Evolutionary conservation across 2,888 invertebrate species (phyloP).

Genomic region (Athalia rosae): DNA sequence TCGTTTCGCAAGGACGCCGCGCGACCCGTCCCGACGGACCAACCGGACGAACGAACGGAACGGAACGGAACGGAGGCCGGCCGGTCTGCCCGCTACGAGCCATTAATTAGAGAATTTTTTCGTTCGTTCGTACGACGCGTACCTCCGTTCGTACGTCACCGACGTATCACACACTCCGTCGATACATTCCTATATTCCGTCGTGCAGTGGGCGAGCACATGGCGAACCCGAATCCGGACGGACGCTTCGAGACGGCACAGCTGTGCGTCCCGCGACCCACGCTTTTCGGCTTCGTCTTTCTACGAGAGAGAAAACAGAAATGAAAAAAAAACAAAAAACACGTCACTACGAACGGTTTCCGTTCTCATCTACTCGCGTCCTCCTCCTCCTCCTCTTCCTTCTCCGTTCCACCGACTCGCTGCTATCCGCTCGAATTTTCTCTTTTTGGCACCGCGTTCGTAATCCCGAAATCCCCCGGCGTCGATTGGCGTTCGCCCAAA

Average conservation of each 20-base stretch:
- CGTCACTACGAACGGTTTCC: too few species aligned
- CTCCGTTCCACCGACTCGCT: too few species aligned
- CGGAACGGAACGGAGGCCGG: neutral
- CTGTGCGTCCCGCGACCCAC: too few species aligned
- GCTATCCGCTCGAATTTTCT: too few species aligned
- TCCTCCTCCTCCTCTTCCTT: too few species aligned
- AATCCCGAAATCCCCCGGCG: too few species aligned
- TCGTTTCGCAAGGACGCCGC: conserved; percentile 33
- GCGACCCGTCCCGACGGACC: neutral
- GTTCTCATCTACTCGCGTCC: too few species aligned
- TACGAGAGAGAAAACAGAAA: too few species aligned
- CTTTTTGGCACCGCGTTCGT: too few species aligned
- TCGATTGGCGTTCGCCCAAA: too few species aligned
- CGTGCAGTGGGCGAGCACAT: too few species aligned
- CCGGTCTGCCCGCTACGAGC: conserved; percentile 34
- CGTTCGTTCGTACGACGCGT: conserved; percentile 26
- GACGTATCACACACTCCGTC: conserved; percentile 6
- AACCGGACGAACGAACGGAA: neutral
- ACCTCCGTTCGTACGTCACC: neutral
- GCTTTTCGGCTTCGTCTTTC: neutral
- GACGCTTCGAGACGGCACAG: neutral
- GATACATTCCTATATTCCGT: conserved; percentile 5
- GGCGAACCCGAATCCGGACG: neutral
- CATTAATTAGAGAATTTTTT: conserved; percentile 37
- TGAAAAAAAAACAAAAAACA: too few species aligned